Conservation (phyloP, 1,140 invertebrate genomes). For the Zaprionus taronus region DNA sequence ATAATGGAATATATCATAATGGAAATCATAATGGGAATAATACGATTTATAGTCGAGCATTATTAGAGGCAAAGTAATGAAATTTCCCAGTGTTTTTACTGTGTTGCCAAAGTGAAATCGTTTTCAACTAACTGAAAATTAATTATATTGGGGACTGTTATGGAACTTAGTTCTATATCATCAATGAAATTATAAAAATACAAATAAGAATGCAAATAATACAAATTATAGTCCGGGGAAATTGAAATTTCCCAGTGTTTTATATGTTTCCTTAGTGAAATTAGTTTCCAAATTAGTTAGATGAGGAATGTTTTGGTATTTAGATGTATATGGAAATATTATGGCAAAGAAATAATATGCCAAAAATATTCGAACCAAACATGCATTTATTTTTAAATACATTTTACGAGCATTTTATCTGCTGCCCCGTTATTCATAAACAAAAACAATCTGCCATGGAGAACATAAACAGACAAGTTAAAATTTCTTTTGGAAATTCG, state of each 20-base stretch:
- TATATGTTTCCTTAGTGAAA: neutral
- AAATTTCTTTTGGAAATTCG: constrained; percentile 25
- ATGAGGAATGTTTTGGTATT: neutral
- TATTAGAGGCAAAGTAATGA: constrained; percentile 19
- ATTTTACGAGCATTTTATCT: constrained; percentile 54
- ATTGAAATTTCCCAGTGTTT: constrained; percentile 21
- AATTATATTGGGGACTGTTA: neutral
- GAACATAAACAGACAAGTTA: constrained; percentile 30
- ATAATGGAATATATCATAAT: neutral
- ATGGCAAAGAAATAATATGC: constrained; percentile 11
- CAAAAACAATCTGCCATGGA: constrained; percentile 16
- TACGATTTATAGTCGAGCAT: constrained; percentile 31
- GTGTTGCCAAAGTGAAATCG: constrained; percentile 58
- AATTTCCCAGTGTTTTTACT: constrained; percentile 45
- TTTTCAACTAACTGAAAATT: neutral
- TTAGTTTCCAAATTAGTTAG: neutral
- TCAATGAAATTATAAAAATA: no score
- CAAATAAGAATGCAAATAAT: no score
- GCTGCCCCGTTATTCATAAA: constrained; percentile 30
- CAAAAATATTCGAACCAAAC: constrained; percentile 15
- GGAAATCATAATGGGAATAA: constrained; percentile 33
- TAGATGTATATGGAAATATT: constrained; percentile 5
- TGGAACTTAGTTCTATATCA: neutral
- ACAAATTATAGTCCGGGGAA: no score
- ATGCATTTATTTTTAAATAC: constrained; percentile 34